Percentiles rank a stretch among this genome's conserved stretches.
Conservation (phyloP, 2,888 invertebrate genomes). For the Blastobasis adustella region DNA sequence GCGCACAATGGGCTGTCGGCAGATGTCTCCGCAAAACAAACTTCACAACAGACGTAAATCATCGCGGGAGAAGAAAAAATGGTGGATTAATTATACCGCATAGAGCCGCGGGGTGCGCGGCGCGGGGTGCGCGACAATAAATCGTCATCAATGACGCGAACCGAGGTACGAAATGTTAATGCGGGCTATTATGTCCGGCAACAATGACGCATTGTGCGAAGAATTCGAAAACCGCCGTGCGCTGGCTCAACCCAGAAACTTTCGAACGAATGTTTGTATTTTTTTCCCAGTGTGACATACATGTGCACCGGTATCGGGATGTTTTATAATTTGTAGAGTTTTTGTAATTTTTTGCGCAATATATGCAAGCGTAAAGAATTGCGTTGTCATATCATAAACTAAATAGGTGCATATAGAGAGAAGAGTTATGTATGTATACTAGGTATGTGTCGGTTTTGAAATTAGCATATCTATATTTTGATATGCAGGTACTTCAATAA, state of each 20-base stretch:
- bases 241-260: constrained; percentile 34
- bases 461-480: too few species aligned
- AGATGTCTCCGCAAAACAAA: constrained; percentile 71
- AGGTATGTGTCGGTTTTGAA: too few species aligned
- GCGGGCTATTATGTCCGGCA: constrained; percentile 57
- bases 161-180: constrained; percentile 69
- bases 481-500: too few species aligned
- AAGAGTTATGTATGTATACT: too few species aligned
- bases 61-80: constrained; percentile 51
- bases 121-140: constrained; percentile 54
- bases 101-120: constrained; percentile 38
- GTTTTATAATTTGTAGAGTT: too few species aligned
- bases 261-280: constrained; percentile 45
- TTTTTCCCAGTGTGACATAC: constrained; percentile 22
- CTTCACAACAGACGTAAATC: constrained; percentile 62
- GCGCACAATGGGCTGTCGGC: constrained; percentile 56
- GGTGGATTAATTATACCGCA: constrained; percentile 50
- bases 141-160: constrained; percentile 70
- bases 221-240: constrained; percentile 45
- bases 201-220: constrained; percentile 55
- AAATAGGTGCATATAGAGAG: too few species aligned
- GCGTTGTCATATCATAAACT: too few species aligned
- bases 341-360: too few species aligned
- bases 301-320: too few species aligned
- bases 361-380: too few species aligned